A percentile compares a stretch with the other conserved stretches of the same genome.
Evolutionary conservation across 37 sponge, comb jelly and placozoan species (phyloP).

Genomic region (Ianthella basta): DNA sequence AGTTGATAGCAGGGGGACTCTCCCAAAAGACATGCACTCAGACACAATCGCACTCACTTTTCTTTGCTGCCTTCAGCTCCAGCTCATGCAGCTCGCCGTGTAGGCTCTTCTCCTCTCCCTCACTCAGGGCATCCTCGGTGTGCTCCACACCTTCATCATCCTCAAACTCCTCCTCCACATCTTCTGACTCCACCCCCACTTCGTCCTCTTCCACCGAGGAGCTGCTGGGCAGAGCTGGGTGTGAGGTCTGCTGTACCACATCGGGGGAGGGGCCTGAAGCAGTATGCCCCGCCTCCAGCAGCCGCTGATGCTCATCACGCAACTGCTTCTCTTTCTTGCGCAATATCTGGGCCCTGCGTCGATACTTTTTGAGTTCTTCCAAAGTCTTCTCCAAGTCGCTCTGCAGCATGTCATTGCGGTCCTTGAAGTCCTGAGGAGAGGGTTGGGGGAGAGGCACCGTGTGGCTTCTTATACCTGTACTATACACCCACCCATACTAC

Average conservation of each 20-base stretch:
- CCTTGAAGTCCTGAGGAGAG: conserved; percentile 12
- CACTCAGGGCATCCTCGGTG: conserved; percentile 24
- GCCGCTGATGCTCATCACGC: neutral
- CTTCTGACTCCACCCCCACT: neutral
- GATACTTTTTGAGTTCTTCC: neutral
- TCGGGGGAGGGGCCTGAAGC: no score
- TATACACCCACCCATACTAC: neutral
- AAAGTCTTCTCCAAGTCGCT: conserved; percentile 4
- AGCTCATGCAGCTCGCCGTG: conserved; percentile 23
- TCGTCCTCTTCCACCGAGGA: neutral
- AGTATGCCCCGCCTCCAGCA: neutral
- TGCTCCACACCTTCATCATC: conserved; percentile 19
- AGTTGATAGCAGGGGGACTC: no score
- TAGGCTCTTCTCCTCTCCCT: conserved; percentile 21
- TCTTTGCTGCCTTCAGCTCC: conserved; percentile 5
- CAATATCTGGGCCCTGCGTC: conserved; percentile 4
- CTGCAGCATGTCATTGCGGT: conserved; percentile 4
- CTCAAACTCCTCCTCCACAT: neutral
- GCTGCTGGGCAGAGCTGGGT: neutral
- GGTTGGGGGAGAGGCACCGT: no score
- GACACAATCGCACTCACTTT: neutral
- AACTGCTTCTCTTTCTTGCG: neutral
- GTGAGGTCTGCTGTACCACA: neutral
- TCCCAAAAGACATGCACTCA: no score
- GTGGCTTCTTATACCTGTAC: no score